Percentiles rank a stretch among this genome's conserved stretches.
Evolutionary conservation across 2,797 vertebrate species (phyloP).

Genomic region (Bufotes viridis): DNA sequence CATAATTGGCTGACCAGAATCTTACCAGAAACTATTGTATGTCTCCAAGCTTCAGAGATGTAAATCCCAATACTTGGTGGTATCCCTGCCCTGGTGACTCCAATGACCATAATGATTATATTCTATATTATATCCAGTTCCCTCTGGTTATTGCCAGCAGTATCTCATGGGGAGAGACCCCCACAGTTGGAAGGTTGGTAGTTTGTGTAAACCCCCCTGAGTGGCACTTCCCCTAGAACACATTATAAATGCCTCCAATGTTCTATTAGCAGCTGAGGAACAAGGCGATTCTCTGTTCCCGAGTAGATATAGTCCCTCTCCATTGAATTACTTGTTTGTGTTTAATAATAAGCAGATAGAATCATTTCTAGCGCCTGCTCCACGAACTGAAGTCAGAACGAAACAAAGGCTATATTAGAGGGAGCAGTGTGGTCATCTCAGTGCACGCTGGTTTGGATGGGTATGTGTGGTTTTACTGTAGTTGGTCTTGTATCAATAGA

Average conservation of each 20-base stretch:
- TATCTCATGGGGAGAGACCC: not conserved
- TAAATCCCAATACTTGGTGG: not conserved
- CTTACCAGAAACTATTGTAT: not conserved
- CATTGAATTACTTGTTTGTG: constrained; percentile 59
- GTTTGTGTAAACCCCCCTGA: constrained; percentile 10
- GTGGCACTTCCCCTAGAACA: not conserved
- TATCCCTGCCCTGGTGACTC: not conserved
- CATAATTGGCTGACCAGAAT: not conserved
- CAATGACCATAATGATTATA: not conserved
- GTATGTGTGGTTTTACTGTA: constrained; percentile 70
- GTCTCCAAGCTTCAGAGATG: not conserved
- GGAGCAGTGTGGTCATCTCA: constrained; percentile 72
- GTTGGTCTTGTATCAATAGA: constrained; percentile 74
- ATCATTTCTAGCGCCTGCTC: constrained; percentile 57
- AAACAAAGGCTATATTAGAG: constrained; percentile 79
- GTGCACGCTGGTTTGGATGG: constrained; percentile 72
- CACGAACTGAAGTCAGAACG: constrained; percentile 66
- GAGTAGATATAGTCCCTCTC: constrained; percentile 24
- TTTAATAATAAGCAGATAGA: constrained; percentile 70
- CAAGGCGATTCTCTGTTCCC: constrained; percentile 23
- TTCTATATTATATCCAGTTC: not conserved
- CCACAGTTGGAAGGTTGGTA: not conserved
- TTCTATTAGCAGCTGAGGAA: constrained; percentile 9
- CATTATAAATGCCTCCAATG: constrained; percentile 26
- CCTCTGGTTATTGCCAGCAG: not conserved